Evolutionary conservation across 2,113 vertebrate species (phyloP).

Genomic region (Enhydra lutris): DNA sequence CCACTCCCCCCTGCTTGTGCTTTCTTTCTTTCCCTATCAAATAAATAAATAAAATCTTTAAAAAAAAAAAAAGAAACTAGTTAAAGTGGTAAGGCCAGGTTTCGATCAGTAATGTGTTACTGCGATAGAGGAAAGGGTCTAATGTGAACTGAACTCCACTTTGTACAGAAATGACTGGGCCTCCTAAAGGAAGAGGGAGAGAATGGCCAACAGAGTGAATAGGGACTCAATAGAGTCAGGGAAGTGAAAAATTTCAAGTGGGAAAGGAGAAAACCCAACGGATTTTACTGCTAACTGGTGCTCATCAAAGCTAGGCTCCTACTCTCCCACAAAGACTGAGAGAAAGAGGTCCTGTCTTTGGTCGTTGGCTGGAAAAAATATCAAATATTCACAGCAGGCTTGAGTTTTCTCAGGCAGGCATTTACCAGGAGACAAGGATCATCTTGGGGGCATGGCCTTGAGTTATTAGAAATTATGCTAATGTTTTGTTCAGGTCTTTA

Average conservation of each 20-base stretch:
- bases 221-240: background rate
- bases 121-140: background rate
- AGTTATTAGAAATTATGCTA: background rate
- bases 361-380: background rate
- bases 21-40: background rate
- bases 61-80: background rate
- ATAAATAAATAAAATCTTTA: background rate
- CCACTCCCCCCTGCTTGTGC: background rate
- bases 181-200: background rate
- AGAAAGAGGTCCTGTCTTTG: background rate
- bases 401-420: background rate
- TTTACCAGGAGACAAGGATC: background rate
- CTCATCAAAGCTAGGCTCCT: background rate
- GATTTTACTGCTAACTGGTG: background rate
- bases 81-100: background rate
- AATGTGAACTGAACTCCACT: background rate
- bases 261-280: background rate
- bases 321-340: accelerated
- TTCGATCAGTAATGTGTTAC: background rate
- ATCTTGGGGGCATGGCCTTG: background rate
- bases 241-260: background rate
- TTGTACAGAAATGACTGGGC: background rate
- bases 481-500: background rate
- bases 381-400: background rate
- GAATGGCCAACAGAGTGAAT: background rate